Base-by-base conservation (phyloP, 1,140 invertebrate species). In the Brachystomella parvula region DNA sequence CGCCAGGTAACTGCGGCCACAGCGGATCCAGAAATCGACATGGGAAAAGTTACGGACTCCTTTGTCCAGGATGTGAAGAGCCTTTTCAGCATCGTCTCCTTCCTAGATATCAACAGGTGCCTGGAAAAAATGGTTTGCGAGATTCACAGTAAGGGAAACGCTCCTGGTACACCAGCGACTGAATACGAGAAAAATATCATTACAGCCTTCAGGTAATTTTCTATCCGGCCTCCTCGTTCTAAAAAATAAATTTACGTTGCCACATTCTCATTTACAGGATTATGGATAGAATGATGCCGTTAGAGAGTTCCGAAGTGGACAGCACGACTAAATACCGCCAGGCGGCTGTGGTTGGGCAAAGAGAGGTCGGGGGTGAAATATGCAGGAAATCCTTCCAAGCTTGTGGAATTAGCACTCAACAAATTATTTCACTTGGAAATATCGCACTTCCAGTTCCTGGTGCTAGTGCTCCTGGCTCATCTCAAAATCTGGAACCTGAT, bases 51-150 rank as follows among this genome's bases (percentile, higher is more conserved):
- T 12, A 53, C 49, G 24, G 12, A 6, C 12, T 53, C 49, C 49
- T 53, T 53, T 53, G 6, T 53, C 49, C 49, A 53, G 21, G 49
- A 53, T 53, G 24, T 53, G 6, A 9, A 24, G 24, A 53, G 24
- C 49, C 21, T 53, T 9, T 53, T 53, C 24, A 53, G 49, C 49
- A 53, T 53, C 24, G 49, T 53, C 24, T 53, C 49, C 9, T 53
- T 53, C 49, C 49, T 53, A 3, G 49, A 53, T 26, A 53, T 53
- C 6, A 53, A 53, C 49, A 15, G 49, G 6, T 53, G 49, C 49
- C 21, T 53, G 49, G 49, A 53, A 24, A 53, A 53, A 53, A 53
- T 53, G 49, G 21, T 53, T 26, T 53, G 49, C 49, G 49, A 53
- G 21, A 53, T 53, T 15, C 49, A 53, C 24, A 26, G 49, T 26